These are phyloP conservation scores for Drosophila triauraria DNA, from an alignment of 1,140 invertebrate species.

Conservation along the genomic window DNA sequence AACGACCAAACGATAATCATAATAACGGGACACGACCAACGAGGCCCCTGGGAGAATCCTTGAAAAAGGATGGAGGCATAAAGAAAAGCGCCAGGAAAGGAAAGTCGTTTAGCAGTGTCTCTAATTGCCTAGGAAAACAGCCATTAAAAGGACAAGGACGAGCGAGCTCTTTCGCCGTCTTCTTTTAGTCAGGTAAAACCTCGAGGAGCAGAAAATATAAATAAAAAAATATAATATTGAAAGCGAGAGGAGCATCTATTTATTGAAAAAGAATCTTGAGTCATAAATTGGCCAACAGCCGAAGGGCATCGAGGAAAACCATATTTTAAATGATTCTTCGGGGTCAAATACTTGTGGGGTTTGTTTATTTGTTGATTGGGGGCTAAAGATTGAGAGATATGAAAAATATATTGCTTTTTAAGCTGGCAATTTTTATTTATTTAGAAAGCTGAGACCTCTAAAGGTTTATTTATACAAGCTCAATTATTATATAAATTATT, in stretches of 20 bases:
- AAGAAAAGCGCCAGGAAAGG: background rate
- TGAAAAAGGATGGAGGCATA: constrained; percentile 25
- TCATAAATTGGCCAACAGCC: constrained; percentile 25
- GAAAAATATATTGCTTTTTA: background rate
- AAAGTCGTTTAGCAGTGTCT: constrained; percentile 55
- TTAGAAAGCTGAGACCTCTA: too few relatives aligned
- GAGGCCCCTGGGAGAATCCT: constrained; percentile 64
- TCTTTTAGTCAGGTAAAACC: constrained; percentile 39
- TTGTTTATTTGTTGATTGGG: constrained; percentile 7
- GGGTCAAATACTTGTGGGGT: background rate
- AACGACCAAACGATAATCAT: constrained; percentile 76
- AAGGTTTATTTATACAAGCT: too few relatives aligned
- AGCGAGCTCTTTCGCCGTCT: constrained; percentile 3
- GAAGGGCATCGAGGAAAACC: background rate
- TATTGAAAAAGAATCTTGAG: constrained; percentile 72
- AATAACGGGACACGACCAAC: constrained; percentile 73
- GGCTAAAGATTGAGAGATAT: background rate
- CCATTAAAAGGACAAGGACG: constrained; percentile 35
- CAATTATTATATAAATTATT: background rate
- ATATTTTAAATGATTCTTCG: constrained; percentile 1
- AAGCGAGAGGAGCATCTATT: constrained; percentile 44
- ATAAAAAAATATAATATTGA: background rate
- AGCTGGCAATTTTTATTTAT: too few relatives aligned
- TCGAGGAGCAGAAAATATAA: constrained; percentile 4
- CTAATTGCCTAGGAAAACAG: constrained; percentile 65